Conservation (phyloP, 2,797 vertebrate species). For the Phrynocephalus forsythii region DNA sequence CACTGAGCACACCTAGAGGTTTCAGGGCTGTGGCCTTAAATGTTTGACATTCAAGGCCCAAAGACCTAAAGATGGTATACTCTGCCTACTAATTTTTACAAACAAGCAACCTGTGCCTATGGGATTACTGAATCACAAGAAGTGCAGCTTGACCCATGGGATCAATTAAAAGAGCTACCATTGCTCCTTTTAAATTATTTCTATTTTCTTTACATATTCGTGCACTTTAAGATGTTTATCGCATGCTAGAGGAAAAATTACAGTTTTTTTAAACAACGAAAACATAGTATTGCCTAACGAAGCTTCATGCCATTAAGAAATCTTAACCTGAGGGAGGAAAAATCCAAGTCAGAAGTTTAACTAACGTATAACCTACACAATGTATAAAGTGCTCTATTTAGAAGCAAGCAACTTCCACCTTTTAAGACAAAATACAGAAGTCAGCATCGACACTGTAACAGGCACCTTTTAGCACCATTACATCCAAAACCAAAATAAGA, state of each 20-base stretch:
- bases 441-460: constrained; percentile 41
- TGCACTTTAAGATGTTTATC: constrained; percentile 56
- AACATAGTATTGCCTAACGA: constrained; percentile 36
- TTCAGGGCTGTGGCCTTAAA: constrained; percentile 17
- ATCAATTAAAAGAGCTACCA: constrained; percentile 77
- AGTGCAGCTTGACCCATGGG: constrained; percentile 79
- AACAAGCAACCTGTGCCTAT: constrained; percentile 68
- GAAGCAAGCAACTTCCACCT: constrained; percentile 54
- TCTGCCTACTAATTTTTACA: constrained; percentile 69
- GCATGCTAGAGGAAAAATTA: constrained; percentile 33
- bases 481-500: constrained; percentile 50
- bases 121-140: constrained; percentile 78
- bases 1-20: constrained; percentile 11
- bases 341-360: constrained; percentile 40
- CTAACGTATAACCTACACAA: constrained; percentile 26
- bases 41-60: constrained; percentile 63
- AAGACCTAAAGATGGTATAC: constrained; percentile 55
- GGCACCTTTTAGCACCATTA: constrained; percentile 12
- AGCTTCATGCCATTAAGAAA: constrained; percentile 41
- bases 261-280: constrained; percentile 19
- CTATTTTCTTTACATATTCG: constrained; percentile 63
- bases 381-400: constrained; percentile 13
- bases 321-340: constrained; percentile 60
- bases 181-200: constrained; percentile 56
- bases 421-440: constrained; percentile 42